Conservation (phyloP, 1,140 invertebrate genomes). For the Manduca sexta region DNA sequence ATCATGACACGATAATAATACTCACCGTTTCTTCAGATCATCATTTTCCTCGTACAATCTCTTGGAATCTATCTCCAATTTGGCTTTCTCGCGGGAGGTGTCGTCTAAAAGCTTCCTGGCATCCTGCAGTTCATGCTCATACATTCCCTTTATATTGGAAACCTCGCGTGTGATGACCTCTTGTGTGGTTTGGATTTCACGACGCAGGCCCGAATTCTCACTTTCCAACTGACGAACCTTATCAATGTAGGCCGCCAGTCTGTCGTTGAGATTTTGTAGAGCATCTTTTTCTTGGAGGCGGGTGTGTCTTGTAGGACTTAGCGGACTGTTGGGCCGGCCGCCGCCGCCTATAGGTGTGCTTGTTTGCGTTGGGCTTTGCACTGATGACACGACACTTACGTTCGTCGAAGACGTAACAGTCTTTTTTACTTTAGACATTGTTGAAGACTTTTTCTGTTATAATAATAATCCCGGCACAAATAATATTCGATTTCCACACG, state of each 20-base stretch:
- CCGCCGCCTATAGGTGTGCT: constrained; percentile 65
- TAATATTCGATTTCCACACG: constrained; percentile 23
- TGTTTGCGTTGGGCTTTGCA: constrained; percentile 66
- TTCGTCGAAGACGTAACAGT: constrained; percentile 62
- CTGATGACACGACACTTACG: constrained; percentile 64
- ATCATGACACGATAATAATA: constrained; percentile 3
- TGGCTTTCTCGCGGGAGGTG: constrained; percentile 90
- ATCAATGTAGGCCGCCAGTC: constrained; percentile 96
- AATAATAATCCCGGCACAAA: constrained; percentile 48
- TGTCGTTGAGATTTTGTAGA: constrained; percentile 95
- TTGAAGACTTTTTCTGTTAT: constrained; percentile 49
- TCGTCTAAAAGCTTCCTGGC: constrained; percentile 92
- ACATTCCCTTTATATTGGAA: constrained; percentile 91
- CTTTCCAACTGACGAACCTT: constrained; percentile 91
- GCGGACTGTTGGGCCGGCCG: constrained; percentile 80
- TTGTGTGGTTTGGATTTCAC: constrained; percentile 86
- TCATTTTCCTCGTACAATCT: constrained; percentile 89
- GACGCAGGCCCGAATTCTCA: constrained; percentile 90
- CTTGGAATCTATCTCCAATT: constrained; percentile 91
- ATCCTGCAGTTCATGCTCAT: constrained; percentile 92
- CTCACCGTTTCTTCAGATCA: constrained; percentile 87
- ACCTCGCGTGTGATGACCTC: constrained; percentile 90
- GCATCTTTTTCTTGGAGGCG: constrained; percentile 95
- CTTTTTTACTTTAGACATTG: constrained; percentile 68
- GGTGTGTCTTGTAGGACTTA: constrained; percentile 91